Percentiles rank a stretch among this genome's conserved stretches.
These are phyloP conservation scores for Aradophagus sp. DNA, from an alignment of 1,140 invertebrate species.

Conservation along the genomic window DNA sequence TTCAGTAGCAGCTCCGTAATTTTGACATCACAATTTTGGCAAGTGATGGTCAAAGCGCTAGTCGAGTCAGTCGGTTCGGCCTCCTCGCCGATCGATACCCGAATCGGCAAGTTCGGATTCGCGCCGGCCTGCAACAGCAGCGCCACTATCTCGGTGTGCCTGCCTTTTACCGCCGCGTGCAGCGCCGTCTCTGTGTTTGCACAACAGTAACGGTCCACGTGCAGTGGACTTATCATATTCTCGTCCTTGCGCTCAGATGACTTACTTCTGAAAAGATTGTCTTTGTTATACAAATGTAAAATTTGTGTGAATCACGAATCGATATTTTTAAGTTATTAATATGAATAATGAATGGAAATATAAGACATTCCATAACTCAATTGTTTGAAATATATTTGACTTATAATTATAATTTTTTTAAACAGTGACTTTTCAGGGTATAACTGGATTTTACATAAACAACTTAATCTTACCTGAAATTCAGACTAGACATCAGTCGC, in stretches of 20 bases:
- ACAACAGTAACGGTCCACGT: conserved; percentile 85
- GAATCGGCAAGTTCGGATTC: conserved; percentile 80
- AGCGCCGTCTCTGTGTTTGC: conserved; percentile 84
- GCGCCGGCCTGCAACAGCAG: conserved; percentile 84
- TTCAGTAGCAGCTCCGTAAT: conserved; percentile 86
- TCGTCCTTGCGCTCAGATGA: conserved; percentile 75
- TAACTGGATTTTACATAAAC: too few species aligned
- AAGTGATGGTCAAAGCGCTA: conserved; percentile 71
- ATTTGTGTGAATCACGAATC: too few species aligned
- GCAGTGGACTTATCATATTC: conserved; percentile 80
- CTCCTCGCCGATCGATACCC: conserved; percentile 71
- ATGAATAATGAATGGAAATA: too few species aligned
- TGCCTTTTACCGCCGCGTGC: conserved; percentile 85
- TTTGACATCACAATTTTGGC: conserved; percentile 74
- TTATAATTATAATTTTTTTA: too few species aligned
- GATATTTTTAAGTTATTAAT: too few species aligned
- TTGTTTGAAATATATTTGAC: too few species aligned
- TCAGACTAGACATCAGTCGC: conserved; percentile 88
- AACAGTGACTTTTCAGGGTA: too few species aligned
- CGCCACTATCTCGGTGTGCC: conserved; percentile 83
- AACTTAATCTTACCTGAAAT: conserved; percentile 72
- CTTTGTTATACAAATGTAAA: too few species aligned
- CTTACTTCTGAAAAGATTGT: conserved; percentile 61
- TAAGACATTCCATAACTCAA: too few species aligned
- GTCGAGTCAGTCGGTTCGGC: conserved; percentile 64